phyloP scores from a whole-genome alignment of 2,888 invertebrate species.

The Acronicta alni region DNA sequence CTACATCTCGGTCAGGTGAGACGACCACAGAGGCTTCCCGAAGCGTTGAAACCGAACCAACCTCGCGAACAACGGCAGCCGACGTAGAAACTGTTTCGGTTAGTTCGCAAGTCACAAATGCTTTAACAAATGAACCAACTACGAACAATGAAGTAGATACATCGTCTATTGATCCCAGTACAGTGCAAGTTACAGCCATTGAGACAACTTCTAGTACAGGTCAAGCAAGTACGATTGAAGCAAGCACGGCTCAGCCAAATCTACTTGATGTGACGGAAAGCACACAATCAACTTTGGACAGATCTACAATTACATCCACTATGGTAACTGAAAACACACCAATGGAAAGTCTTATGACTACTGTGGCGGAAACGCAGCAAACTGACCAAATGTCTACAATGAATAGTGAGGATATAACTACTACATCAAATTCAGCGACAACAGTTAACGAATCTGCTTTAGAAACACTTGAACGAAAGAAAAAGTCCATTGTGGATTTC shows the following conservation, averaged over 20 bases:
- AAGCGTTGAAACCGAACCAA: conserved; percentile 10
- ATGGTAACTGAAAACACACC: conserved; percentile 22
- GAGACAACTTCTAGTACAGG: conserved; percentile 26
- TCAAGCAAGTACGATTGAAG: conserved; percentile 26
- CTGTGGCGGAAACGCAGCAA: conserved; percentile 40
- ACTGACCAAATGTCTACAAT: conserved; percentile 44
- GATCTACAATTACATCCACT: conserved; percentile 31
- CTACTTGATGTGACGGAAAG: conserved; percentile 20
- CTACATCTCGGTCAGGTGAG: conserved; percentile 11
- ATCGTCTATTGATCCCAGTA: conserved; percentile 46
- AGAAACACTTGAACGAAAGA: conserved; percentile 78
- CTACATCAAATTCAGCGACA: conserved; percentile 52
- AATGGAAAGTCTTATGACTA: conserved; percentile 33
- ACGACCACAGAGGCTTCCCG: conserved; percentile 41
- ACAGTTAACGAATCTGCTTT: conserved; percentile 62
- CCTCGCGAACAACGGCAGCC: conserved; percentile 39
- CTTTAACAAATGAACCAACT: conserved; percentile 63
- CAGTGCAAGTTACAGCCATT: conserved; percentile 41
- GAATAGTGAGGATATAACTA: conserved; percentile 44
- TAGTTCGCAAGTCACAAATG: conserved; percentile 57
- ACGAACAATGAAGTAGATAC: conserved; percentile 66
- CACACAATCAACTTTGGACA: conserved; percentile 32
- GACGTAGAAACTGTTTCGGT: conserved; percentile 55
- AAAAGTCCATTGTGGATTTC: conserved; percentile 83
- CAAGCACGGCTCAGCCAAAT: conserved; percentile 20